phyloP scores from a whole-genome alignment of 2,888 invertebrate genomes.

The Lypha dubia region DNA sequence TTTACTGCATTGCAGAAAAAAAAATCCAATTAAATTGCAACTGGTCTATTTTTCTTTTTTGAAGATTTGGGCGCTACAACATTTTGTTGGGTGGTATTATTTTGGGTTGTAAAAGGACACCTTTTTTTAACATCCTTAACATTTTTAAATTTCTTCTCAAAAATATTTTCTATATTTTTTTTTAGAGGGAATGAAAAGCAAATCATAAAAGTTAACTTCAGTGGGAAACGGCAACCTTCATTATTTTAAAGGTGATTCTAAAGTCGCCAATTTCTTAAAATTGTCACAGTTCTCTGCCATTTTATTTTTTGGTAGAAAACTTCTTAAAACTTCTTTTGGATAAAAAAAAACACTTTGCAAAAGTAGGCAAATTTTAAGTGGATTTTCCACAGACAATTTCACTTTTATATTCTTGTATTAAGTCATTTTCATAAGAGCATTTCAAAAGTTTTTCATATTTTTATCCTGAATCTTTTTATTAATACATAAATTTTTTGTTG shows the following conservation, averaged over 20 bases:
- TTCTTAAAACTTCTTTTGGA: slow-evolving; percentile 4
- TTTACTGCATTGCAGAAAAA: not conserved
- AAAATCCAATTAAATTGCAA: not conserved
- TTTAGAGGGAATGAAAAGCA: too few species aligned
- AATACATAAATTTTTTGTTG: slow-evolving; percentile 8
- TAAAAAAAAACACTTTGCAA: slow-evolving; percentile 21
- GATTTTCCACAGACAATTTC: slow-evolving; percentile 68
- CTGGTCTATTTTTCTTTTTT: not conserved
- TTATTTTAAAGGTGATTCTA: not conserved
- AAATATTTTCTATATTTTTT: too few species aligned
- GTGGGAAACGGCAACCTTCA: not conserved
- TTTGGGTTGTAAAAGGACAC: too few species aligned
- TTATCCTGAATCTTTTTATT: slow-evolving; percentile 36
- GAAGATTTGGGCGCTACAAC: not conserved
- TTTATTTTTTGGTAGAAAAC: not conserved
- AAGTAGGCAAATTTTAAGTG: slow-evolving; percentile 63
- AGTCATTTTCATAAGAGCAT: slow-evolving; percentile 60
- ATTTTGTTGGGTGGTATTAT: not conserved
- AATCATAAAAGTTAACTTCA: too few species aligned
- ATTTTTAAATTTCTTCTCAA: too few species aligned
- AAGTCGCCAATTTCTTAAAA: not conserved
- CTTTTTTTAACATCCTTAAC: too few species aligned
- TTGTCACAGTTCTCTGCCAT: too few species aligned
- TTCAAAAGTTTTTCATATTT: slow-evolving; percentile 58
- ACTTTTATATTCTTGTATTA: slow-evolving; percentile 62